A percentile compares a stretch with the other conserved stretches of the same genome.
Conservation (phyloP, 2,113 vertebrate species). For the Jacana jacana region DNA sequence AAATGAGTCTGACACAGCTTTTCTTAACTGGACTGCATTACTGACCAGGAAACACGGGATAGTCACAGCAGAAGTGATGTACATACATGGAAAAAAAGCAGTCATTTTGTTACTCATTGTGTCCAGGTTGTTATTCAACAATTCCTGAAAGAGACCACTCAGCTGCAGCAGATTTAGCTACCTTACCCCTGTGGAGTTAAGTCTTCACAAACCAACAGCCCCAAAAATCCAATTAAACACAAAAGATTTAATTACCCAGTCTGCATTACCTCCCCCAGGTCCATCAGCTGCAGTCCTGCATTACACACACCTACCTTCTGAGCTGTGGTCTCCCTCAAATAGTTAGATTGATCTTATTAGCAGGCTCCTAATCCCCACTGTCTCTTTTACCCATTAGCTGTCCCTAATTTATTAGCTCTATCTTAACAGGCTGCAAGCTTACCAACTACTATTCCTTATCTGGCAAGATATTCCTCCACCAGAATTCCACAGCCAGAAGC, state of each 20-base stretch:
- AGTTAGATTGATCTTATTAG: background rate
- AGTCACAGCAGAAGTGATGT: background rate
- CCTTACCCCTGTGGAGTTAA: background rate
- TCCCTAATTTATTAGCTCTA: background rate
- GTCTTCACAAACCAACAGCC: background rate
- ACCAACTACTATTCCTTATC: background rate
- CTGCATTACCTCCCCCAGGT: accelerated
- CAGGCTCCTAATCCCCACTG: background rate
- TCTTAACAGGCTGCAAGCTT: background rate
- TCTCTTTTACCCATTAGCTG: background rate
- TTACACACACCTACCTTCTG: background rate
- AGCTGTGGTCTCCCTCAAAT: background rate
- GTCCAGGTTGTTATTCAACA: background rate
- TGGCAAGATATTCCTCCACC: background rate
- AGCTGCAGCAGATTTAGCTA: accelerated
- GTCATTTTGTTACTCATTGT: background rate
- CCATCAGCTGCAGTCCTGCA: background rate
- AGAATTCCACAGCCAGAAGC: background rate
- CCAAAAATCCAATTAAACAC: too few relatives aligned
- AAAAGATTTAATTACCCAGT: background rate
- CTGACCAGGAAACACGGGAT: background rate
- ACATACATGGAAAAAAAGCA: background rate
- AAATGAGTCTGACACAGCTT: background rate
- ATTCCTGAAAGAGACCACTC: accelerated
- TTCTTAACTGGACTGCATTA: background rate